phyloP scores from a whole-genome alignment of 2,797 vertebrate genomes.

The Sebastes ruberrimus region DNA sequence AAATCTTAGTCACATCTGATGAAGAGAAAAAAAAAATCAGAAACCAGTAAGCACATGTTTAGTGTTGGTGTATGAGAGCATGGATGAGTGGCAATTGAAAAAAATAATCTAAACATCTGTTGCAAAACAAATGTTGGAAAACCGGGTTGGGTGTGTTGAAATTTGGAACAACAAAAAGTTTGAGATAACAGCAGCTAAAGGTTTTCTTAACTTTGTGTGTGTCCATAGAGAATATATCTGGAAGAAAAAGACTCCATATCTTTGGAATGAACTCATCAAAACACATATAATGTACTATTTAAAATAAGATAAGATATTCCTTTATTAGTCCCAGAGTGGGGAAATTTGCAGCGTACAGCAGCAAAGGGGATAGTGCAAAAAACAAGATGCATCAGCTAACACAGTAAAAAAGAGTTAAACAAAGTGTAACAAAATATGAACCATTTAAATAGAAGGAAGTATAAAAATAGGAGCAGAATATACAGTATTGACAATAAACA shows the following conservation, averaged over 20 bases:
- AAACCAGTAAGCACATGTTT: neutral
- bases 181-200: neutral
- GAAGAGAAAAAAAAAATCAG: constrained; percentile 6
- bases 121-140: neutral
- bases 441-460: too few relatives aligned
- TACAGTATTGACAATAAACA: too few relatives aligned
- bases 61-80: neutral
- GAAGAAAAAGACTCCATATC: neutral
- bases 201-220: too few relatives aligned
- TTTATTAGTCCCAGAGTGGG: too few relatives aligned
- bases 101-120: neutral
- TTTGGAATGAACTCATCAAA: neutral
- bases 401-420: too few relatives aligned
- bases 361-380: too few relatives aligned
- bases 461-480: too few relatives aligned
- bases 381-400: too few relatives aligned
- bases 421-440: too few relatives aligned
- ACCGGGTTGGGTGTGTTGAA: neutral
- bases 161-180: neutral
- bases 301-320: too few relatives aligned
- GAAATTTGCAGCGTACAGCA: too few relatives aligned
- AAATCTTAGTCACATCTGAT: constrained; percentile 58
- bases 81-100: neutral
- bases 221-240: neutral
- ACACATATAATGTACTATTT: neutral